These are phyloP conservation scores for Chaitophorus viminalis DNA, from an alignment of 2,888 invertebrate genomes.

Conservation along the genomic window DNA sequence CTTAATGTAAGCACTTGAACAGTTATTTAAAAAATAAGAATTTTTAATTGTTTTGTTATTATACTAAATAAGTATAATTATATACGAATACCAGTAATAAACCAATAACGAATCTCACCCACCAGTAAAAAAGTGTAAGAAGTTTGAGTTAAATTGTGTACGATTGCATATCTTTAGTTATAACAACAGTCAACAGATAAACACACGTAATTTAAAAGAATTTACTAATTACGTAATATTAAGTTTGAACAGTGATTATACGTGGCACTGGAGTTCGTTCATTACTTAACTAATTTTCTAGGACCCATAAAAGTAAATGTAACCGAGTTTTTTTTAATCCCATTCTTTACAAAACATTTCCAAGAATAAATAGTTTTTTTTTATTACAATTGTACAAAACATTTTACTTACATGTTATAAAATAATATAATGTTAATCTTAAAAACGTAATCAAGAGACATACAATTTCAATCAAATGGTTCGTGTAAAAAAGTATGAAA, in stretches of 20 bases:
- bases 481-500: not conserved
- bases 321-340: not conserved
- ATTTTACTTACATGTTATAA: not conserved
- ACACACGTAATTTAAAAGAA: not conserved
- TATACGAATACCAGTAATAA: not conserved
- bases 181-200: conserved; percentile 1
- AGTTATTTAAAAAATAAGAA: not conserved
- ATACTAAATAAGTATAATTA: not conserved
- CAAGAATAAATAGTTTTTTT: not conserved
- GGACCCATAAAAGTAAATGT: not conserved
- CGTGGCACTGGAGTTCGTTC: not conserved
- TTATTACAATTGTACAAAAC: not conserved
- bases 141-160: not conserved
- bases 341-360: not conserved
- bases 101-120: not conserved
- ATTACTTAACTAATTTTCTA: conserved; percentile 10
- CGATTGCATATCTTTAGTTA: not conserved
- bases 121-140: not conserved
- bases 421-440: not conserved
- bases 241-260: conserved; percentile 3
- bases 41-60: not conserved
- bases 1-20: not conserved
- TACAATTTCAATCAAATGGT: not conserved
- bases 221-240: conserved; percentile 5
- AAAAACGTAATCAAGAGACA: not conserved